Evolutionary conservation across 2,888 invertebrate species (phyloP), one percentile per base, ranked within the genome.

Genomic region (Griposia aprilina): DNA sequence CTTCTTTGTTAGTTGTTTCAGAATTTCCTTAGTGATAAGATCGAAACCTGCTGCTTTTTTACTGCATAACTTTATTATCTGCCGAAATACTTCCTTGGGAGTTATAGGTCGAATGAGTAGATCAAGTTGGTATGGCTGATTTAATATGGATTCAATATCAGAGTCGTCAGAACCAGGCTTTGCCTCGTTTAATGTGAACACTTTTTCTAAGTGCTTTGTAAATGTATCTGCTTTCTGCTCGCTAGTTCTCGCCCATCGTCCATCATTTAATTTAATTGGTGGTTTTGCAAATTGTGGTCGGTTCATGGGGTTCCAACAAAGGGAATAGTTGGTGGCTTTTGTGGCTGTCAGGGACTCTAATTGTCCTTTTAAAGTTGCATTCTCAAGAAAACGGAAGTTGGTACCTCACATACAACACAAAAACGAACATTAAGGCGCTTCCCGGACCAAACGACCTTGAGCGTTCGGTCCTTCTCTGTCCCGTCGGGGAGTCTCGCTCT

Each of bases 1-100:
- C 20, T 59, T 71, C 2, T n/a, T 36, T 15, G 66, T 52, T 26
- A 72, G 30, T 23, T 50, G 15, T 17, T 41, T 63, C 20, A 72
- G n/a, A 0, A 63, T 20, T 23, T 55, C 15, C 8, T 30, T 23
- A n/a, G 68, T 52, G 15, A 72, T 72, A 4, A 72, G n/a, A 23
- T 72, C 7, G 15, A 59, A 26, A 15, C 63, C 63, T n/a, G 72
- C 23, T 20, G 72, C 63, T 20, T 63, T 6, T 72, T 36, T 72
- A 8, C 26, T 59, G 26, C 26, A 17, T 26, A 55, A 11, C 3
- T 17, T 10, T 41, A 23, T 57, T 70, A 70, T 48, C 10, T 20
- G 23, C 7, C 8, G 11, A 41, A 26, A 1, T 26, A 20, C 11
- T 45, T 45, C 20, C n/a, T 50, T 70, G 17, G 26, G 57, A 41